Base-by-base conservation (phyloP, 2,113 vertebrate genomes). In the Odocoileus hemionus region DNA sequence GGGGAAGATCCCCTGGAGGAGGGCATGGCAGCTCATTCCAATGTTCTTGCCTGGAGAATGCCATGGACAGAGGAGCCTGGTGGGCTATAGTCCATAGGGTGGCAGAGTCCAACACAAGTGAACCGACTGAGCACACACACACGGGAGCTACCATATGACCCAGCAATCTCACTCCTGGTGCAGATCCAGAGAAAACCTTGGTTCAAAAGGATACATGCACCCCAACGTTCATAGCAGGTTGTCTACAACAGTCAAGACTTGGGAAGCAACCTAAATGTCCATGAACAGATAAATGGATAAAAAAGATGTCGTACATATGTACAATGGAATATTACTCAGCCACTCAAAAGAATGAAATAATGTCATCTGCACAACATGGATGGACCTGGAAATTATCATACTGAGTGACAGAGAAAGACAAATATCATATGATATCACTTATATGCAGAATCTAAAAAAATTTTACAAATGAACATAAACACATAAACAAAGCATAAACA, bases 111-210 rank as follows among this genome's bases (percentile, higher is more conserved):
- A 39, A 39, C 67, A 74, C n/a, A 23, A 13, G 19, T 6, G 67
- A 70, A 70, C 9, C 11, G 5, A 39, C 2, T 3, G 67, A 74
- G 19, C 17, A 4, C 67, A 23, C n/a, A 36, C 64, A 12, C 19
- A 2, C 23, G 7, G 26, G 39, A 76, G 39, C 39, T 26, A 4
- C 12, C 70, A 0, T 76, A 7, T 4, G 11, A 4, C 4, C 21
- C 23, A 43, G 39, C 19, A 26, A 14, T 26, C 39, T 76, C 70
- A 26, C 39, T 43, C 12, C 70, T 26, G 70, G 36, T 26, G 1
- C 1, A 76, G 21, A 23, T 43, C 39, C 39, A 43, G 70, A 76
- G 23, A 26, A 76, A 76, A 76, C 6, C 70, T 43, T 76, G 36
- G 39, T 43, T 76, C 70, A 43, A 43, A 14, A 43, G 23, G 70